phyloP scores from a whole-genome alignment of 2,797 vertebrate genomes.

The Hydrolagus colliei region DNA sequence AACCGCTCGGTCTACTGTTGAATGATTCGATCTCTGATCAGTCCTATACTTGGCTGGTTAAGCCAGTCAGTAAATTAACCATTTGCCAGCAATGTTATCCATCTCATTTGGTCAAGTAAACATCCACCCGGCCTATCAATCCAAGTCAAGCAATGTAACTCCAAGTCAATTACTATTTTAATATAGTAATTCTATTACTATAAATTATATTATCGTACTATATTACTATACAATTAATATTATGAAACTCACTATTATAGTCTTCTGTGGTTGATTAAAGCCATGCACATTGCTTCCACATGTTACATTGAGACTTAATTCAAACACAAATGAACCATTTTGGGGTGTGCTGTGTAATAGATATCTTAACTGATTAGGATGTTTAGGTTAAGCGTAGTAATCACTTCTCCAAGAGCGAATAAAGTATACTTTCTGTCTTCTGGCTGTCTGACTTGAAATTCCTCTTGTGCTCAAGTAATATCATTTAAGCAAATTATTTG shows the following conservation, averaged over 20 bases:
- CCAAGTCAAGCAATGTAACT: neutral
- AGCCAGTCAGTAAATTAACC: neutral
- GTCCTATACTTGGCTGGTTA: neutral
- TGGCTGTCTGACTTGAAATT: neutral
- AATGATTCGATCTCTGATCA: neutral
- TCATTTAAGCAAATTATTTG: neutral
- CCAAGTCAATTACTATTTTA: neutral
- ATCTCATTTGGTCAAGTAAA: neutral
- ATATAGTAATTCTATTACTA: too few relatives aligned
- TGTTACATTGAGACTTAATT: neutral
- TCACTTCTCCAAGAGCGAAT: neutral
- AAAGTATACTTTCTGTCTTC: neutral
- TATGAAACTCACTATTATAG: too few relatives aligned
- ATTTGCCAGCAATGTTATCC: neutral
- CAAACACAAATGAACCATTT: too few relatives aligned
- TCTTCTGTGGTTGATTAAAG: neutral
- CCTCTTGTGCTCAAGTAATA: neutral
- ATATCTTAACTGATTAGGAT: neutral
- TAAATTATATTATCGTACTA: too few relatives aligned
- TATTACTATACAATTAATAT: too few relatives aligned
- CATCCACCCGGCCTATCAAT: neutral
- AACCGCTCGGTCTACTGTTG: neutral
- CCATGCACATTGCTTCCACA: neutral
- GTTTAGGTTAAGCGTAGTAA: neutral
- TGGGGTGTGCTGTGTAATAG: too few relatives aligned